Evolutionary conservation across 2,113 vertebrate genomes (phyloP).

Genomic region (Callithrix jacchus): DNA sequence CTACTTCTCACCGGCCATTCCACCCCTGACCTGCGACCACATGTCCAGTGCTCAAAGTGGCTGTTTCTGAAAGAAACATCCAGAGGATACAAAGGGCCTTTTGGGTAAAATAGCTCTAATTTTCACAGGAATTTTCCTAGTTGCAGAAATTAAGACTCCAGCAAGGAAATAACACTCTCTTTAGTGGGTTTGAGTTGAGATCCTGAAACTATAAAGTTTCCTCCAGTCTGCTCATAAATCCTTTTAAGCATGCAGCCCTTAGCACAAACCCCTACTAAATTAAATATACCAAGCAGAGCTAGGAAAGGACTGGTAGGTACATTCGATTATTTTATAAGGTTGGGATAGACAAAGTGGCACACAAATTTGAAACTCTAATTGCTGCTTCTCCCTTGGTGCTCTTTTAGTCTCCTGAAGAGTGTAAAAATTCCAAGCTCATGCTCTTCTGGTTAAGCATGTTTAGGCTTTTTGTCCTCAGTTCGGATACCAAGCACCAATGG

Average conservation of each 20-base stretch:
- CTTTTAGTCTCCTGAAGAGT: neutral
- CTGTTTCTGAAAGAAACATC: neutral
- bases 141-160: slow-evolving; percentile 29
- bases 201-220: slow-evolving; percentile 65
- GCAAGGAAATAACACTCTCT: slow-evolving; percentile 53
- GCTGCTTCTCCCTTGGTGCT: slow-evolving; percentile 48
- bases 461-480: neutral
- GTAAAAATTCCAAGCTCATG: slow-evolving; percentile 31
- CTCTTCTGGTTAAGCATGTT: neutral
- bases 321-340: slow-evolving; percentile 75
- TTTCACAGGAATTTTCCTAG: slow-evolving; percentile 21
- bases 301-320: slow-evolving; percentile 67
- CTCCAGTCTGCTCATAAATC: slow-evolving; percentile 76
- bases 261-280: slow-evolving; percentile 71
- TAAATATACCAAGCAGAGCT: slow-evolving; percentile 76
- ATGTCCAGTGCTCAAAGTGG: neutral
- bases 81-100: neutral
- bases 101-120: slow-evolving; percentile 49
- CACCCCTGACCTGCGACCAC: neutral
- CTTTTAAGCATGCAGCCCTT: slow-evolving; percentile 71
- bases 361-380: slow-evolving; percentile 66
- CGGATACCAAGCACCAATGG: neutral
- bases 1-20: neutral
- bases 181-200: slow-evolving; percentile 60
- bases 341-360: slow-evolving; percentile 58